Percentiles rank a stretch among this genome's conserved stretches.
These are phyloP conservation scores for Centropus unirufus DNA, from an alignment of 2,113 vertebrate genomes.

Conservation along the genomic window DNA sequence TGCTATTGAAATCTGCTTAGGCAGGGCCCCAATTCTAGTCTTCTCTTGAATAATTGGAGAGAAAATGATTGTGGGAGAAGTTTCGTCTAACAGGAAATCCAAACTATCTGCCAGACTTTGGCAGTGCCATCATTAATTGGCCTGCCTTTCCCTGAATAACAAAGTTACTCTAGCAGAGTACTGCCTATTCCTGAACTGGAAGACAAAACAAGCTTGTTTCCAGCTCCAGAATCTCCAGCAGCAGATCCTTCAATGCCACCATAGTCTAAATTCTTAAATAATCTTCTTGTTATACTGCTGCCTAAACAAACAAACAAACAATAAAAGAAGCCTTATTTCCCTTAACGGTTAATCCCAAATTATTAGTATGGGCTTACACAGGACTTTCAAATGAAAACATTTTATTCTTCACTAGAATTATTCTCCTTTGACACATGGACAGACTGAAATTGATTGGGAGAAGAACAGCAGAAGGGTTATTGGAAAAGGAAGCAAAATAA, in stretches of 20 bases:
- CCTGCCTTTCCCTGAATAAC: background rate
- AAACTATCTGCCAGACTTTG: background rate
- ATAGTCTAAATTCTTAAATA: background rate
- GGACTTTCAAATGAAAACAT: background rate
- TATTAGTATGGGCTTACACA: background rate
- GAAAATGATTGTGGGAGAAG: background rate
- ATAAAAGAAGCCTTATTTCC: background rate
- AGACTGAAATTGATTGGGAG: background rate
- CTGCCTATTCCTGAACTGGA: background rate
- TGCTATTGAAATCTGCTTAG: background rate
- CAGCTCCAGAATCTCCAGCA: background rate
- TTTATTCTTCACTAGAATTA: background rate
- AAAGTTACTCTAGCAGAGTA: background rate
- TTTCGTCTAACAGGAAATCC: background rate
- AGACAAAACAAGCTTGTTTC: background rate
- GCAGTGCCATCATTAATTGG: background rate
- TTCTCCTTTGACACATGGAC: background rate
- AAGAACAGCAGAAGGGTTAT: background rate
- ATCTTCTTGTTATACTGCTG: background rate
- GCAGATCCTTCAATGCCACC: background rate
- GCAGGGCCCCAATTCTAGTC: background rate
- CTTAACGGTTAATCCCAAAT: background rate
- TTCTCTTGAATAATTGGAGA: background rate
- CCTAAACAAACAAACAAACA: background rate
- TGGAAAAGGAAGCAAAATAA: background rate